Evolutionary conservation across 2,888 invertebrate genomes (phyloP).

Genomic region (Dinocampus coccinellae): DNA sequence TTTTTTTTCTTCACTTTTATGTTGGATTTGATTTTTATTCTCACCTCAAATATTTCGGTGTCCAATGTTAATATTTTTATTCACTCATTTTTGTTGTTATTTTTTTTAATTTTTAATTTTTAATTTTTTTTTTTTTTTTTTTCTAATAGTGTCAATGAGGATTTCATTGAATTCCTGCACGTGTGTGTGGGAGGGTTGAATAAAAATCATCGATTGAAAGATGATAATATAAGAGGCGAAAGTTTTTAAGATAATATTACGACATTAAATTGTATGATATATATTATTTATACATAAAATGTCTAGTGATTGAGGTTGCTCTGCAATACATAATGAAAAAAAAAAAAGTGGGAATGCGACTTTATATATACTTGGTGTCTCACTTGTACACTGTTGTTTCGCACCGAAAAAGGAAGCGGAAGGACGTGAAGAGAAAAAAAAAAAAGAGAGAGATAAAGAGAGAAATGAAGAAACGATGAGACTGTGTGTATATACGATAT

Average conservation of each 20-base stretch:
- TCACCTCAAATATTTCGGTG: too few species aligned
- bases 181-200: neutral
- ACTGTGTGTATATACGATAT: neutral
- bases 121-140: neutral
- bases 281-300: slow-evolving; percentile 14
- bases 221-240: neutral
- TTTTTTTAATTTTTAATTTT: neutral
- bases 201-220: slow-evolving; percentile 8
- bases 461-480: slow-evolving; percentile 23
- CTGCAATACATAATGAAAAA: neutral
- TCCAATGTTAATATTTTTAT: neutral
- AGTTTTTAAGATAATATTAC: slow-evolving; percentile 25
- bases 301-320: slow-evolving; percentile 15
- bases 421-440: slow-evolving; percentile 13
- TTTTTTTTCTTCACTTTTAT: too few species aligned
- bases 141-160: neutral
- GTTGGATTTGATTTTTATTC: neutral
- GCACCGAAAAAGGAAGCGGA: slow-evolving; percentile 31
- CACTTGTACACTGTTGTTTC: slow-evolving; percentile 3
- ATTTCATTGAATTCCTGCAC: neutral
- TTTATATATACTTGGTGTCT: neutral
- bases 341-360: slow-evolving; percentile 10
- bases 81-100: neutral
- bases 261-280: slow-evolving; percentile 6
- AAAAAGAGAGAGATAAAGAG: slow-evolving; percentile 17